Conservation (phyloP, 1,140 invertebrate genomes). For the Magallana gigas region DNA sequence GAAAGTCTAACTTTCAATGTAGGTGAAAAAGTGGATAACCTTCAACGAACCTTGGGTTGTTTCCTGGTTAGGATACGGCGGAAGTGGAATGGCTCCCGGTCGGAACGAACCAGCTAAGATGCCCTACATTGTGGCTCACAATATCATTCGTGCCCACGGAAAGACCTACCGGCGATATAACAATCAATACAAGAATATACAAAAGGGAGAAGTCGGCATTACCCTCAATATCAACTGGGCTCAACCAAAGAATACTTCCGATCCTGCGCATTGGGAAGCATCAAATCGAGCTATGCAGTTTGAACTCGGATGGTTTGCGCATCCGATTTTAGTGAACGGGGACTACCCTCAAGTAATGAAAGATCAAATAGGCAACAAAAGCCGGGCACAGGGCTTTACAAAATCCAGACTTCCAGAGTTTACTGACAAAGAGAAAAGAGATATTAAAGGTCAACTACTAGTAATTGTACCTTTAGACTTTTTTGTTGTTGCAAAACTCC, state of each 20-base stretch:
- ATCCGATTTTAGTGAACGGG: constrained; percentile 72
- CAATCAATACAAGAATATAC: constrained; percentile 57
- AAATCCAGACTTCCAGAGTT: constrained; percentile 66
- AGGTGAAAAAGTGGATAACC: constrained; percentile 79
- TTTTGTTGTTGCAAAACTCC: no score
- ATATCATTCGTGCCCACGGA: constrained; percentile 74
- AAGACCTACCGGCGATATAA: constrained; percentile 68
- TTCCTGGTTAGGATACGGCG: constrained; percentile 68
- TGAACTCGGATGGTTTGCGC: constrained; percentile 74
- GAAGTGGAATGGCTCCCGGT: constrained; percentile 64
- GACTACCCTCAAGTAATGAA: constrained; percentile 77
- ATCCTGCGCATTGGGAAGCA: constrained; percentile 57
- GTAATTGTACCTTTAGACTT: no score
- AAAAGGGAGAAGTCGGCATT: constrained; percentile 68
- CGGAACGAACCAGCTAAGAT: constrained; percentile 49
- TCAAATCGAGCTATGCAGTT: constrained; percentile 67
- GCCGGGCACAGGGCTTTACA: constrained; percentile 49
- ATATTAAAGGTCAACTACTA: constrained; percentile 6
- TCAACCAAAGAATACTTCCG: constrained; percentile 56
- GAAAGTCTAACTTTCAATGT: no score
- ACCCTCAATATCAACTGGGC: constrained; percentile 54
- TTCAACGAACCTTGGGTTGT: constrained; percentile 78
- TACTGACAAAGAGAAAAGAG: constrained; percentile 58
- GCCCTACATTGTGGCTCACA: constrained; percentile 68
- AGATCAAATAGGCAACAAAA: constrained; percentile 56